Conservation (phyloP, 2,797 vertebrate genomes). For the Tragelaphus eurycerus region DNA sequence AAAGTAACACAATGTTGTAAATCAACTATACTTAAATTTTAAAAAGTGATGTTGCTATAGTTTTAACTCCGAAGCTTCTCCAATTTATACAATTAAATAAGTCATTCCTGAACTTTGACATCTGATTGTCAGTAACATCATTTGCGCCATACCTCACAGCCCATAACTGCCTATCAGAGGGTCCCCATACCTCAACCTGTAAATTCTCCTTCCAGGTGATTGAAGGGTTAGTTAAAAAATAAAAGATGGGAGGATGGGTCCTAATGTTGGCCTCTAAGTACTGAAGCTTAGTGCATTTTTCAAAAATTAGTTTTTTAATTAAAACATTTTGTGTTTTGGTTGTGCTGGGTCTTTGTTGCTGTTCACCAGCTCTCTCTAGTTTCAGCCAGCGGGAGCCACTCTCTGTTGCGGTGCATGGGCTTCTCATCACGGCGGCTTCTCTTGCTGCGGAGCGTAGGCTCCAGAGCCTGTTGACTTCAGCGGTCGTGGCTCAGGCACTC, state of each 20-base stretch:
- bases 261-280: neutral
- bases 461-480: neutral
- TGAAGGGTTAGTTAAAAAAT: neutral
- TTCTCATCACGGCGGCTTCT: accelerated
- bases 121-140: neutral
- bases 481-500: neutral
- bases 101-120: neutral
- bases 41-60: neutral
- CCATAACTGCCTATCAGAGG: too few species aligned
- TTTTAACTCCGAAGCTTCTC: neutral
- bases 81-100: neutral
- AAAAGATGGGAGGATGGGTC: neutral
- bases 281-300: neutral
- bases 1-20: neutral
- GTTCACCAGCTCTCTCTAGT: neutral
- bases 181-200: accelerated
- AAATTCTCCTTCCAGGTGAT: neutral
- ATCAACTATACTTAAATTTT: neutral
- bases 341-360: neutral
- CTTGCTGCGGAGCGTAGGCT: neutral
- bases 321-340: neutral
- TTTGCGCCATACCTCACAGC: neutral
- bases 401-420: neutral
- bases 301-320: neutral
- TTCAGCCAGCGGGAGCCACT: neutral